Evolutionary conservation across 2,113 vertebrate species (phyloP).

Genomic region (Petrocephalus microphthalmus): DNA sequence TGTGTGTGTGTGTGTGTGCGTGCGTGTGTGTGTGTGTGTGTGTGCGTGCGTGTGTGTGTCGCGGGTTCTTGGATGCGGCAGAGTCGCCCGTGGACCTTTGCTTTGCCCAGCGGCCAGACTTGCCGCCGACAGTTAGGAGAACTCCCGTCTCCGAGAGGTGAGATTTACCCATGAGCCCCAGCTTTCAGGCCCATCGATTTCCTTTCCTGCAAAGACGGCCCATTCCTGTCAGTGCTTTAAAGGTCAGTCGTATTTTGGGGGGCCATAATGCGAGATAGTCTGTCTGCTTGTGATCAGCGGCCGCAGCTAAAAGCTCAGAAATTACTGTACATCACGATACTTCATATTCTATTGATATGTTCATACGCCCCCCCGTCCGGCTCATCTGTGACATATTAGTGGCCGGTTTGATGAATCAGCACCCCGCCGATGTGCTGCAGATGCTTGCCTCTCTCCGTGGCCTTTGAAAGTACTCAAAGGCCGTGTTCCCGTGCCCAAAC

Average conservation of each 20-base stretch:
- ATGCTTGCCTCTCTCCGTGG: background rate
- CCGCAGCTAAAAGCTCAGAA: background rate
- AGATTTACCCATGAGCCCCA: background rate
- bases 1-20: too few relatives aligned
- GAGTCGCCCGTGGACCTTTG: background rate
- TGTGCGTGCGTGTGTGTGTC: background rate
- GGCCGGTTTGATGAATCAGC: conserved; percentile 13
- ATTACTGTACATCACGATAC: background rate
- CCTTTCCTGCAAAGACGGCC: background rate
- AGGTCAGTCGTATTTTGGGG: background rate
- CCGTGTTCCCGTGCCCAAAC: background rate
- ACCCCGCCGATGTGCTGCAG: background rate
- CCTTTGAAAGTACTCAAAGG: background rate
- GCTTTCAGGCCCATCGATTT: background rate
- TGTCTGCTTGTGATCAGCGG: background rate
- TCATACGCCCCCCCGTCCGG: background rate
- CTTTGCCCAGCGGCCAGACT: background rate
- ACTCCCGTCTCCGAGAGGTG: background rate
- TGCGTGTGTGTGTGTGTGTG: too few relatives aligned
- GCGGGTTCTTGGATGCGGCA: background rate
- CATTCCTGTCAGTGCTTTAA: background rate
- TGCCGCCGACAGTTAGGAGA: background rate
- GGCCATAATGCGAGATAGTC: conserved; percentile 8
- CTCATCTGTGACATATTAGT: conserved; percentile 5
- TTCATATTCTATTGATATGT: conserved; percentile 1